A percentile compares a stretch with the other conserved stretches of the same genome.
phyloP scores from a whole-genome alignment of 2,888 invertebrate species.

The Isotomurus palustris region DNA sequence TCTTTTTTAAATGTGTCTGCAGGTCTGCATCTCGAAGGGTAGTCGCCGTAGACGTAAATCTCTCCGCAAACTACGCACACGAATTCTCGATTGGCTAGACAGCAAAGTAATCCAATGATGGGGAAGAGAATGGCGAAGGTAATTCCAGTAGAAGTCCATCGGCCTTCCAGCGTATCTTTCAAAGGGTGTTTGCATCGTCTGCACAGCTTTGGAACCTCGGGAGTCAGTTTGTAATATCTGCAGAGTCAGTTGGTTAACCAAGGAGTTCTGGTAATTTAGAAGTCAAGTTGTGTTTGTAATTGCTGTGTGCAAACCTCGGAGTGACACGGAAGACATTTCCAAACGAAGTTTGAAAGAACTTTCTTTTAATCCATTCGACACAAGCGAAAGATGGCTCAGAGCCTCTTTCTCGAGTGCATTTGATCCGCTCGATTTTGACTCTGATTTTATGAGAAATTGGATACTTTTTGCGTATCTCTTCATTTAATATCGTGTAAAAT shows the following conservation, averaged over 20 bases:
- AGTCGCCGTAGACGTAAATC: constrained; percentile 22
- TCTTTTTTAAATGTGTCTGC: background rate
- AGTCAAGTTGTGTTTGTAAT: background rate
- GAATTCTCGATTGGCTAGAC: constrained; percentile 19
- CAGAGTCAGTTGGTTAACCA: no score
- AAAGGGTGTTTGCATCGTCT: constrained; percentile 18
- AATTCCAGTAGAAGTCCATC: constrained; percentile 18
- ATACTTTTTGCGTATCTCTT: constrained; percentile 4
- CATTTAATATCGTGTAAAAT: no score
- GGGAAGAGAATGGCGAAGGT: constrained; percentile 19
- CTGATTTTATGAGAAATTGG: constrained; percentile 17
- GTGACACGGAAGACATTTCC: background rate
- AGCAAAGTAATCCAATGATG: constrained; percentile 17
- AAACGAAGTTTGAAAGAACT: background rate
- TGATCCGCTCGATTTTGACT: constrained; percentile 17
- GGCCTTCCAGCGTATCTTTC: constrained; percentile 14
- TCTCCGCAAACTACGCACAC: constrained; percentile 24
- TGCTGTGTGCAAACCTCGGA: background rate
- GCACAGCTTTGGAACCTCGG: constrained; percentile 13
- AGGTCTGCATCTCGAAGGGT: constrained; percentile 1
- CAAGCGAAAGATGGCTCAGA: no score
- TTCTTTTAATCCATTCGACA: background rate
- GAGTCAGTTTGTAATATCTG: constrained; percentile 18
- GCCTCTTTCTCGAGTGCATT: background rate
- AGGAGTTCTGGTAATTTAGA: background rate